Percentiles rank a stretch among this genome's conserved stretches.
phyloP scores from a whole-genome alignment of 1,140 invertebrate genomes.

The Bombus polaris region DNA sequence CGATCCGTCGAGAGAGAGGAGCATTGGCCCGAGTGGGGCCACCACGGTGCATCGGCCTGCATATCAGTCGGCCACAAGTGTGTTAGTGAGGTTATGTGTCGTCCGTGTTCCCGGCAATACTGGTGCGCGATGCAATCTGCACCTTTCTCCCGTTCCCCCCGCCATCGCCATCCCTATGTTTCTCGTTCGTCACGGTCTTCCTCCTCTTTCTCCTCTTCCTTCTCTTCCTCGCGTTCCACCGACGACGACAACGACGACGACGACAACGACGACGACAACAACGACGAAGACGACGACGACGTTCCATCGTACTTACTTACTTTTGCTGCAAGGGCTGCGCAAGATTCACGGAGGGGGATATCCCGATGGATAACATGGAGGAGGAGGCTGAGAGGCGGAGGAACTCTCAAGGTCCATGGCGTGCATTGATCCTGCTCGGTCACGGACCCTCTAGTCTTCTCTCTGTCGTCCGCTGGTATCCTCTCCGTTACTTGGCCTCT shows the following conservation, averaged over 20 bases:
- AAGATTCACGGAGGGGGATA: slow-evolving; percentile 22
- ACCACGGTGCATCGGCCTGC: slow-evolving; percentile 69
- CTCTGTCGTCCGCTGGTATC: slow-evolving; percentile 19
- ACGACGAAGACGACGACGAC: neutral
- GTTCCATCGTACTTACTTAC: slow-evolving; percentile 29
- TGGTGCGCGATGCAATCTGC: slow-evolving; percentile 68
- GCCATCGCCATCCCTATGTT: neutral
- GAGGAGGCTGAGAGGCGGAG: slow-evolving; percentile 49
- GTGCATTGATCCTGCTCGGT: slow-evolving; percentile 82
- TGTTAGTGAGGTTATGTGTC: slow-evolving; percentile 62
- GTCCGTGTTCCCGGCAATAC: slow-evolving; percentile 56
- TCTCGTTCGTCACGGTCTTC: slow-evolving; percentile 38
- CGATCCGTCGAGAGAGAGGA: slow-evolving; percentile 37
- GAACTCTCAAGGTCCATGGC: slow-evolving; percentile 80
- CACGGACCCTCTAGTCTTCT: slow-evolving; percentile 76
- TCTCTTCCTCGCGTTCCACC: slow-evolving; percentile 15
- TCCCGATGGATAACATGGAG: slow-evolving; percentile 48
- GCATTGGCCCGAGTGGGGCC: slow-evolving; percentile 65
- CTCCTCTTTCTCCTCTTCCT: neutral
- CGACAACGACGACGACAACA: neutral
- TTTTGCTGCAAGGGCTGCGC: slow-evolving; percentile 56
- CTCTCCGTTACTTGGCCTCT: slow-evolving; percentile 18
- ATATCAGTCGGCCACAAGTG: slow-evolving; percentile 57
- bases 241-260: neutral
- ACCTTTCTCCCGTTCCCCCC: slow-evolving; percentile 32